Evolutionary conservation across 2,888 invertebrate species (phyloP), one percentile per base, ranked within the genome.

Genomic region (Hirtodrosophila confusa): DNA sequence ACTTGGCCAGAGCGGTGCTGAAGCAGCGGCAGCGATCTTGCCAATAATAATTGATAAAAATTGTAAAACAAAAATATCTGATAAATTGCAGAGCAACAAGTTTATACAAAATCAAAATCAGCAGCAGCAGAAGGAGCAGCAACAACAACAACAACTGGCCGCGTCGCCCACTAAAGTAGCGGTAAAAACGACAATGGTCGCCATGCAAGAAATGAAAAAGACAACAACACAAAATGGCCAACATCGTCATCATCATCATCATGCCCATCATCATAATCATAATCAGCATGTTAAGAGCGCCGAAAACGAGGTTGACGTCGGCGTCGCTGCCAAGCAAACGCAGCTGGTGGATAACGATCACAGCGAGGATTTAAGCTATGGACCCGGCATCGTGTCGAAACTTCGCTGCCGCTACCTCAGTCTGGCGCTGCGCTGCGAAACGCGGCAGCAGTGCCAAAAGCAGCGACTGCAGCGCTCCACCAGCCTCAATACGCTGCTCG

Each of bases 351-450:
- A 94, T 89, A 93, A 93, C 53, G 54, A 58, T 58, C 51, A 53
- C 7, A 93, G 93, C 77, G 97, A 97, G 91, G 97, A 97, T 90
- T 92, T 97, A 61, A 95, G 95, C 89, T 97, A 97, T 92, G 97
- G 97, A 0, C 97, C 97, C 51, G 97, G 97, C 61, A 97, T 97
- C 89, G 97, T 97, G 37, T 96, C 96, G 89, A 95, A 95, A 85
- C 93, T 97, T 77, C 95, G 96, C 90, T 96, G 96, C 89, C 95
- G 96, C 89, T 97, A 97, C 91, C 93, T 97, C 71, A 96, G 96
- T 90, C 93, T 97, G 75, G 96, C 97, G 8, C 92, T 97, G 69
- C 93, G 97, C 51, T 66, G 73, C n/a, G 96, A 96, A 84, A 94
- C 94, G 60, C 93, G 93, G 64, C 93, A 93, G 40, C 94, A 94